phyloP scores from a whole-genome alignment of 2,888 invertebrate species.

The Lagria hirta region DNA sequence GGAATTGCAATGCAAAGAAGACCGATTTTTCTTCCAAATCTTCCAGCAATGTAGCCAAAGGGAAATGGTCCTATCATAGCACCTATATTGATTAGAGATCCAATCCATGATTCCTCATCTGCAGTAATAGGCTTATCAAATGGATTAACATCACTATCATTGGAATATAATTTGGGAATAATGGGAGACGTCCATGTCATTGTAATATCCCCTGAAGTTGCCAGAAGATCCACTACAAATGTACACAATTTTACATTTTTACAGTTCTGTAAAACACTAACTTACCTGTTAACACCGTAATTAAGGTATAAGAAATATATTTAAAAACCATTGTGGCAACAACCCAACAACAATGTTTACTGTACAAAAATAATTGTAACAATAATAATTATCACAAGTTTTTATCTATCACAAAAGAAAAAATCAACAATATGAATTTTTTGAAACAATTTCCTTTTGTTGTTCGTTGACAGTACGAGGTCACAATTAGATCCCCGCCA shows the following conservation, averaged over 20 bases:
- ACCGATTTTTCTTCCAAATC: conserved; percentile 68
- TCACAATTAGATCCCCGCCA: no score
- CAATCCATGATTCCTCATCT: conserved; percentile 58
- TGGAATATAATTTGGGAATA: conserved; percentile 13
- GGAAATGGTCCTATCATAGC: conserved; percentile 65
- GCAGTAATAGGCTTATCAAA: conserved; percentile 17
- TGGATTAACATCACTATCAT: conserved; percentile 13
- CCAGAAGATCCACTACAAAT: conserved; percentile 50
- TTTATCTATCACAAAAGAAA: no score
- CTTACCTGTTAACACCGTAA: no score
- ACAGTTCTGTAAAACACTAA: not conserved
- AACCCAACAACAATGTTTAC: no score
- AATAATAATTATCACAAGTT: no score
- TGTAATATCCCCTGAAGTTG: conserved; percentile 42
- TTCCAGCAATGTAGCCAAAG: conserved; percentile 67
- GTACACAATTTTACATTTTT: not conserved
- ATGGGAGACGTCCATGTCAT: conserved; percentile 21
- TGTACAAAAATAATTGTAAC: no score
- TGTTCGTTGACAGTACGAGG: no score
- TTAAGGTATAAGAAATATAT: no score
- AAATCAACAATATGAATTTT: no score
- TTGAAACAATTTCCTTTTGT: no score
- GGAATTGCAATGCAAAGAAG: conserved; percentile 65
- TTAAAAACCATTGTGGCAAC: no score
- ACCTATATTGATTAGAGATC: conserved; percentile 55